Evolutionary conservation across 2,888 invertebrate species (phyloP).

Genomic region (Macropis europaea): DNA sequence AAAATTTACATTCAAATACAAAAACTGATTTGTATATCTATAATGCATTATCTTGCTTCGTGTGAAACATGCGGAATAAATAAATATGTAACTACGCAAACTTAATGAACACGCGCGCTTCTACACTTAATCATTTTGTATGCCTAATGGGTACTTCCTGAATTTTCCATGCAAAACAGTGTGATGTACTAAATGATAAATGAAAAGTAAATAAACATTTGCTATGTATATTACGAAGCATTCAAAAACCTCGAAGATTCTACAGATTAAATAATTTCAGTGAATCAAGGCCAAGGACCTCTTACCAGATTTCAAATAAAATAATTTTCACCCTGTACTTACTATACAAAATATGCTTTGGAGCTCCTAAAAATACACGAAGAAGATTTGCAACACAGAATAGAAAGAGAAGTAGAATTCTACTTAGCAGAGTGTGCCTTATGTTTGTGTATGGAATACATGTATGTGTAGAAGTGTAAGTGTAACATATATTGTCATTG

Average conservation of each 20-base stretch:
- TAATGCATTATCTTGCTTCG: conserved; percentile 2
- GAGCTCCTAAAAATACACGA: conserved; percentile 76
- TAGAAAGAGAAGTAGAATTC: conserved; percentile 5
- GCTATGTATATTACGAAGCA: conserved; percentile 13
- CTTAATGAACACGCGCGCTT: background rate
- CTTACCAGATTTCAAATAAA: conserved; percentile 36
- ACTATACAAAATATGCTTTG: conserved; percentile 78
- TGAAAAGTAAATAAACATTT: background rate
- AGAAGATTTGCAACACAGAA: conserved; percentile 60
- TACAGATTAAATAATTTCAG: conserved; percentile 8
- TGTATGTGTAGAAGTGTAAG: background rate
- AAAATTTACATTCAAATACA: too few species aligned
- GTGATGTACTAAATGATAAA: background rate
- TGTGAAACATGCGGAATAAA: conserved; percentile 16
- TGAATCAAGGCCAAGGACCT: background rate
- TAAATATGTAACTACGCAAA: background rate
- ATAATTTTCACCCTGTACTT: conserved; percentile 67
- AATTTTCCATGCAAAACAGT: conserved; percentile 35
- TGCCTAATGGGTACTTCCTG: background rate
- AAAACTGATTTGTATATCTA: too few species aligned
- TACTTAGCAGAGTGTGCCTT: conserved; percentile 1
- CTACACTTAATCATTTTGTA: background rate
- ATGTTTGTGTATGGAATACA: background rate
- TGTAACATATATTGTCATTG: background rate
- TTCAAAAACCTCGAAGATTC: conserved; percentile 3